A percentile compares a stretch with the other conserved stretches of the same genome.
These are phyloP conservation scores for Thecophora atra DNA, from an alignment of 2,888 invertebrate genomes.

Conservation along the genomic window DNA sequence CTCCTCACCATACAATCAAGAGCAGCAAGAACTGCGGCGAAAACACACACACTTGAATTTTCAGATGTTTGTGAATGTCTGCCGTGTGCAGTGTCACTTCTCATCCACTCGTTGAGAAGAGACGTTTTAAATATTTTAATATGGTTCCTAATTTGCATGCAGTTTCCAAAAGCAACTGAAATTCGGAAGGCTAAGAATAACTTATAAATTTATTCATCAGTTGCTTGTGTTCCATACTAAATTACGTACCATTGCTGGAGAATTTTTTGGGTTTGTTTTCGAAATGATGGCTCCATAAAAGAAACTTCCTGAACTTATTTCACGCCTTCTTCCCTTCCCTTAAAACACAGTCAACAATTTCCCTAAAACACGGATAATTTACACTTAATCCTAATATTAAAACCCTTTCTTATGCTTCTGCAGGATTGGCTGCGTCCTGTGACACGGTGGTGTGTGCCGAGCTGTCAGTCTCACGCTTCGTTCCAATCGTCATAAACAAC, in stretches of 20 bases:
- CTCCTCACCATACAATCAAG: not conserved
- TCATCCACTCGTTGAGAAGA: not conserved
- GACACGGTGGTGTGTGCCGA: constrained; percentile 74
- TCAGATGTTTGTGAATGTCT: too few species aligned
- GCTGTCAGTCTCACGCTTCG: constrained; percentile 69
- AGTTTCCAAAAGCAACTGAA: not conserved
- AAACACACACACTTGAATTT: not conserved
- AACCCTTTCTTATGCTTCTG: constrained; percentile 56
- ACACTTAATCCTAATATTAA: too few species aligned
- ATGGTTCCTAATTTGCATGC: not conserved
- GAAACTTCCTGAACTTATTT: not conserved
- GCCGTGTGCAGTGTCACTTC: not conserved
- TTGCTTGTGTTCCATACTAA: too few species aligned
- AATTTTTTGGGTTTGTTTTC: too few species aligned
- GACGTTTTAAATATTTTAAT: constrained; percentile 17
- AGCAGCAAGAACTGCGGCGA: not conserved
- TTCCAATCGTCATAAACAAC: constrained; percentile 61
- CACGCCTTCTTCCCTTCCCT: too few species aligned
- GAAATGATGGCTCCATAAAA: not conserved
- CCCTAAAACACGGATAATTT: too few species aligned
- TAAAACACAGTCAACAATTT: too few species aligned
- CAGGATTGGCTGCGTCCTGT: constrained; percentile 76
- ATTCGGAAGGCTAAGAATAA: too few species aligned
- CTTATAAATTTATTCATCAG: too few species aligned
- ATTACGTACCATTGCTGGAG: too few species aligned